These are phyloP conservation scores for Orthosia gracilis DNA, from an alignment of 2,888 invertebrate genomes.

Conservation along the genomic window DNA sequence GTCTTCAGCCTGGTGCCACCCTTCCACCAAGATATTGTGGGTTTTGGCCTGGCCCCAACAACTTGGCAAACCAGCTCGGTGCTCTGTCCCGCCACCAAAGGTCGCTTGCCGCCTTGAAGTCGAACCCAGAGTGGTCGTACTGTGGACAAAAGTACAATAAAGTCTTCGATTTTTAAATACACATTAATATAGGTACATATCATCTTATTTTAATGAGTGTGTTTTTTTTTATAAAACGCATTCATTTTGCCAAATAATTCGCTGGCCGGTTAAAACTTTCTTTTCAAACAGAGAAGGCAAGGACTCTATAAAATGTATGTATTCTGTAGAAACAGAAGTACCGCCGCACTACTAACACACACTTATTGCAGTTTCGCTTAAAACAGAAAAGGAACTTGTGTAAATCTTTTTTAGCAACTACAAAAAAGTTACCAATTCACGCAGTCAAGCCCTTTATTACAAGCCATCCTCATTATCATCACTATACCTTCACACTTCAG, in stretches of 20 bases:
- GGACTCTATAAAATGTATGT: too few relatives aligned
- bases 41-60: conserved; percentile 95
- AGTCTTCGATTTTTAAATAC: too few relatives aligned
- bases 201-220: too few relatives aligned
- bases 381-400: not conserved
- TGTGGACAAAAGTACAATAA: conserved; percentile 70
- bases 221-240: too few relatives aligned
- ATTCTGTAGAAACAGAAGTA: too few relatives aligned
- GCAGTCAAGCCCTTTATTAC: not conserved
- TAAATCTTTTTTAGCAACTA: not conserved
- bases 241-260: too few relatives aligned
- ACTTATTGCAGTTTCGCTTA: too few relatives aligned
- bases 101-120: conserved; percentile 93
- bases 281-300: too few relatives aligned
- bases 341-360: too few relatives aligned
- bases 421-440: not conserved
- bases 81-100: conserved; percentile 94
- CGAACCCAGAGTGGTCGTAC: conserved; percentile 93
- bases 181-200: too few relatives aligned
- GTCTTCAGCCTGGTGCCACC: conserved; percentile 92
- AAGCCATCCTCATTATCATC: conserved; percentile 1
- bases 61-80: conserved; percentile 95
- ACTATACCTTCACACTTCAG: conserved; percentile 1
- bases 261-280: too few relatives aligned
- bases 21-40: conserved; percentile 95